Conservation (phyloP, 2,888 invertebrate genomes). For the Orthosia incerta region DNA sequence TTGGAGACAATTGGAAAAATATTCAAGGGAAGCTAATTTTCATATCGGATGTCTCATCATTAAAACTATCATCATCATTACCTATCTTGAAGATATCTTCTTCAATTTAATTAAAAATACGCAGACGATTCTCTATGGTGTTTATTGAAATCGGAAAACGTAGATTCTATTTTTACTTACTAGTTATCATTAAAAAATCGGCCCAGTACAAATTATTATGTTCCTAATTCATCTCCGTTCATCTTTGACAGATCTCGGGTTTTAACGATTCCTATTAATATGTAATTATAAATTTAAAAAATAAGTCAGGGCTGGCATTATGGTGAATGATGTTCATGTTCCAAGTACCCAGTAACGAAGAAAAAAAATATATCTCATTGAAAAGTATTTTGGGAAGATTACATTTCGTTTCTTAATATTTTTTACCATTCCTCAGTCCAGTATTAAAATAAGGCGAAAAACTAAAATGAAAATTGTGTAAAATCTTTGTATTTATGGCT, state of each 20-base stretch:
- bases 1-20: not conserved
- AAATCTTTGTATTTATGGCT: slow-evolving; percentile 73
- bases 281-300: slow-evolving; percentile 57
- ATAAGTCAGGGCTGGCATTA: slow-evolving; percentile 64
- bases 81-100: slow-evolving; percentile 3
- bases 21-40: not conserved
- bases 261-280: slow-evolving; percentile 69
- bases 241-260: slow-evolving; percentile 70
- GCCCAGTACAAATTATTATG: slow-evolving; percentile 62
- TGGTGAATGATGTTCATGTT: slow-evolving; percentile 19
- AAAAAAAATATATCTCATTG: not conserved
- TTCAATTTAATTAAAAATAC: slow-evolving; percentile 12
- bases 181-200: slow-evolving; percentile 44
- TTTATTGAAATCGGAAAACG: not conserved
- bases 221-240: slow-evolving; percentile 63
- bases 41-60: not conserved
- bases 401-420: slow-evolving; percentile 46
- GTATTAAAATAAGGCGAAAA: slow-evolving; percentile 77
- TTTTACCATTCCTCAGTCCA: slow-evolving; percentile 85
- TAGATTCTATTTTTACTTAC: not conserved
- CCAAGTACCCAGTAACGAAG: slow-evolving; percentile 14
- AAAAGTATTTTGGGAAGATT: slow-evolving; percentile 27
- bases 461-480: slow-evolving; percentile 64
- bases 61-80: slow-evolving; percentile 5
- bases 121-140: slow-evolving; percentile 24